Evolutionary conservation across 1,140 invertebrate genomes (phyloP).

Genomic region (Rhagoletis pomonella): DNA sequence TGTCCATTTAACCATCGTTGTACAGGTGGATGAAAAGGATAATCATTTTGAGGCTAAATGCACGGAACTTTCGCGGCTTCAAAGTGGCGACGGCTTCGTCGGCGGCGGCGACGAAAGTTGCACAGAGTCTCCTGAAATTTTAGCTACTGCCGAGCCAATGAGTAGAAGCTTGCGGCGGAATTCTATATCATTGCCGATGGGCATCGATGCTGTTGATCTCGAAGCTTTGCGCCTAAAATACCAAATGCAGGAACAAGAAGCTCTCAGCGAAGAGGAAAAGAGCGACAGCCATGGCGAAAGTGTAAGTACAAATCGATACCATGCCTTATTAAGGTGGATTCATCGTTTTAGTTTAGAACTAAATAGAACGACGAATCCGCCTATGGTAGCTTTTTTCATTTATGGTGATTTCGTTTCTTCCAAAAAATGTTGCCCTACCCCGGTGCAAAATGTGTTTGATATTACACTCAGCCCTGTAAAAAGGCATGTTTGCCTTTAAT

Average conservation of each 20-base stretch:
- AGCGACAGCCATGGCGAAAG: slow-evolving; percentile 62
- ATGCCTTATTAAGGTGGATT: too few relatives aligned
- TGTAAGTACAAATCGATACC: slow-evolving; percentile 62
- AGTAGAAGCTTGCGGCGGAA: slow-evolving; percentile 63
- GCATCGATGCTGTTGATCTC: slow-evolving; percentile 68
- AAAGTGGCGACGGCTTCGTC: not conserved
- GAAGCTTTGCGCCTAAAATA: slow-evolving; percentile 67
- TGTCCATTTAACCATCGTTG: slow-evolving; percentile 32
- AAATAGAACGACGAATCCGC: too few relatives aligned
- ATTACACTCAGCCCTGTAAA: too few relatives aligned
- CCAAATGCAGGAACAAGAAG: slow-evolving; percentile 69
- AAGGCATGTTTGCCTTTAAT: too few relatives aligned
- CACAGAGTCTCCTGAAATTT: not conserved
- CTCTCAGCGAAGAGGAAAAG: slow-evolving; percentile 66
- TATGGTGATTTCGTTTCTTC: too few relatives aligned
- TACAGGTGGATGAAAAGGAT: slow-evolving; percentile 15
- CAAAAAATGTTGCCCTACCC: too few relatives aligned
- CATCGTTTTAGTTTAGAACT: too few relatives aligned
- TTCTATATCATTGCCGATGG: slow-evolving; percentile 70
- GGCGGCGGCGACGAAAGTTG: not conserved
- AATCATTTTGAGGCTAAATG: not conserved
- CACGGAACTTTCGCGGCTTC: not conserved
- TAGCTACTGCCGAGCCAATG: not conserved
- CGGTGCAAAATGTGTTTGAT: too few relatives aligned
- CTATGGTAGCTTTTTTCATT: too few relatives aligned